These are phyloP conservation scores for Rostratula benghalensis DNA, from an alignment of 2,113 vertebrate genomes.

Conservation along the genomic window DNA sequence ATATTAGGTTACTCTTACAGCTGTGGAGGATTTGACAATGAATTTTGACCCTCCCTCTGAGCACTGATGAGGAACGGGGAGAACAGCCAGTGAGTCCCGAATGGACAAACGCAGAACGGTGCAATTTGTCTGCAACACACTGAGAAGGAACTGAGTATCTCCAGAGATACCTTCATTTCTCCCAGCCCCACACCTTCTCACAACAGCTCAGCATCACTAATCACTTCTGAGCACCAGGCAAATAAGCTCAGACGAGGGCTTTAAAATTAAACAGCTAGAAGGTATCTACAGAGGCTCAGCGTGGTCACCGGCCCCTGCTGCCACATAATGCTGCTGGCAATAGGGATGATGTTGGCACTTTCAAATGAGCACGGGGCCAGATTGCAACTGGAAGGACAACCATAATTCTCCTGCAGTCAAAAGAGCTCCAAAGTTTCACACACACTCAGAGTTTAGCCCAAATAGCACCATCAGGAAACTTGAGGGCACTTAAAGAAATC, in stretches of 20 bases:
- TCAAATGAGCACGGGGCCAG: not conserved
- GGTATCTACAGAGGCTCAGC: not conserved
- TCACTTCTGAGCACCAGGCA: not conserved
- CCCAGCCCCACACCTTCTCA: not conserved
- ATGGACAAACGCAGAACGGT: not conserved
- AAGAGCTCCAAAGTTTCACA: not conserved
- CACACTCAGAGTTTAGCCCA: not conserved
- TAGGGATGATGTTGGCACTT: not conserved
- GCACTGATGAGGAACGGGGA: not conserved
- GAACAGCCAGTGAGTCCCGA: not conserved
- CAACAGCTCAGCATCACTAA: not conserved
- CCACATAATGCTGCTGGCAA: not conserved
- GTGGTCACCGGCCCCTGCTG: not conserved
- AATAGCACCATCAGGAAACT: not conserved
- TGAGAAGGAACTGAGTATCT: not conserved
- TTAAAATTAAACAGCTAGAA: not conserved
- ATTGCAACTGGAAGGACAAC: not conserved
- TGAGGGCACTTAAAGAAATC: not conserved
- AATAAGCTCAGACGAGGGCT: not conserved
- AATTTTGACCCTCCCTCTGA: slow-evolving; percentile 54
- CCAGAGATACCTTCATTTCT: not conserved
- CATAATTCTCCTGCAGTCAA: not conserved
- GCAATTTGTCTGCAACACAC: not conserved
- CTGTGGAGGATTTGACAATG: slow-evolving; percentile 22
- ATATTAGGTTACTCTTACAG: slow-evolving; percentile 32